A percentile compares a stretch with the other conserved stretches of the same genome.
Conservation (phyloP, 2,888 invertebrate species). For the Limenitis camilla region DNA sequence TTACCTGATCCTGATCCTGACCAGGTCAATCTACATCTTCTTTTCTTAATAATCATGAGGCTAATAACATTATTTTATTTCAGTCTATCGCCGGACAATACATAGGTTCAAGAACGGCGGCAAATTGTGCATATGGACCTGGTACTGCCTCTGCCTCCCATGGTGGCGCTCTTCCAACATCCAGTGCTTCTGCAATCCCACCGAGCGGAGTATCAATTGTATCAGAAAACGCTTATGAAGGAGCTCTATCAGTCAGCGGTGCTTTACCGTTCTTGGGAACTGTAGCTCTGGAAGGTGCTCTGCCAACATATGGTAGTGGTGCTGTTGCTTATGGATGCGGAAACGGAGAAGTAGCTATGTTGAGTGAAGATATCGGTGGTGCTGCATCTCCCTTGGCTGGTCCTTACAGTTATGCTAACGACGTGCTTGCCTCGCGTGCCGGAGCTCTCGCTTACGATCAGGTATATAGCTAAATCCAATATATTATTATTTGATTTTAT, state of each 20-base stretch:
- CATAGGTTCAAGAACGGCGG: constrained; percentile 1
- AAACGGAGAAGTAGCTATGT: constrained; percentile 13
- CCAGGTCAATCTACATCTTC: background rate
- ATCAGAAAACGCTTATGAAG: constrained; percentile 31
- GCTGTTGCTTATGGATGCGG: constrained; percentile 27
- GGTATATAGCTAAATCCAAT: too few relatives aligned
- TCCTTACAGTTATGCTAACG: background rate
- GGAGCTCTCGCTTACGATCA: constrained; percentile 31
- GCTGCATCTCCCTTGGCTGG: background rate
- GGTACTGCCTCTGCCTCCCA: constrained; percentile 21
- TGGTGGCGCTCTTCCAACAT: constrained; percentile 27
- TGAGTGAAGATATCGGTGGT: constrained; percentile 4
- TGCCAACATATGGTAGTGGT: constrained; percentile 35
- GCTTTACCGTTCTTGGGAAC: constrained; percentile 33
- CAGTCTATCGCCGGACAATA: constrained; percentile 28
- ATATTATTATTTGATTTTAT: too few relatives aligned
- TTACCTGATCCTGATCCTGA: background rate
- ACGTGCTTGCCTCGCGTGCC: constrained; percentile 28
- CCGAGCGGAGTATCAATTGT: constrained; percentile 29
- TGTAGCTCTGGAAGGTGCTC: constrained; percentile 33
- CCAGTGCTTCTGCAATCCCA: constrained; percentile 32
- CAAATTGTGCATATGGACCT: background rate
- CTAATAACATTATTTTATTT: constrained; percentile 1
- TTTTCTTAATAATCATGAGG: background rate
- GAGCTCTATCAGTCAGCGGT: constrained; percentile 26